phyloP scores from a whole-genome alignment of 2,888 invertebrate genomes.

The Rhopalosiphum nymphaeae region DNA sequence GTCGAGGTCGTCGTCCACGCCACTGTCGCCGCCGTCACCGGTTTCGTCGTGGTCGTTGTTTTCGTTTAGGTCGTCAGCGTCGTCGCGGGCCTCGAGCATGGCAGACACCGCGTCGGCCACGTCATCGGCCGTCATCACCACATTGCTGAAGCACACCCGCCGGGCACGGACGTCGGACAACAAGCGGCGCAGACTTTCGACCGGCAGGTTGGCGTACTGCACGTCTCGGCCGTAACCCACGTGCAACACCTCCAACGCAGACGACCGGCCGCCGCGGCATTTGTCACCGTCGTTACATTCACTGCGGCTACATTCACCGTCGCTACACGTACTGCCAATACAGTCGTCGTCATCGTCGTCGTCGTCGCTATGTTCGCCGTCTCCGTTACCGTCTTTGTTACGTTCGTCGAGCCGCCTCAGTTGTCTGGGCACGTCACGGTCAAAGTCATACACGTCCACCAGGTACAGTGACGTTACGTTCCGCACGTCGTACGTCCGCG shows the following conservation, averaged over 20 bases:
- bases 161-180: constrained; percentile 22
- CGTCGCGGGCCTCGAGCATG: not conserved
- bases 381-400: not conserved
- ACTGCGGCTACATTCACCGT: not conserved
- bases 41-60: not conserved
- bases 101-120: constrained; percentile 40
- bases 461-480: constrained; percentile 40
- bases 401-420: not conserved
- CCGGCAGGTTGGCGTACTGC: not conserved
- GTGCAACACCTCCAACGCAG: constrained; percentile 41
- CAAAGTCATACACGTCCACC: constrained; percentile 55
- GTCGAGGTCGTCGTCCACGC: not conserved
- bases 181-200: constrained; percentile 11
- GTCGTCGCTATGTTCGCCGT: too few species aligned
- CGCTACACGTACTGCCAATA: not conserved
- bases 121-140: constrained; percentile 49
- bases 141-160: constrained; percentile 54
- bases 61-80: not conserved
- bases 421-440: constrained; percentile 26
- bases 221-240: constrained; percentile 32
- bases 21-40: not conserved
- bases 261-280: not conserved
- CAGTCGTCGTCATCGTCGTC: not conserved
- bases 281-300: not conserved
- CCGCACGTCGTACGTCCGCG: constrained; percentile 18